Evolutionary conservation across 2,113 vertebrate species (phyloP).

Genomic region (Ptychochromis oligacanthus): DNA sequence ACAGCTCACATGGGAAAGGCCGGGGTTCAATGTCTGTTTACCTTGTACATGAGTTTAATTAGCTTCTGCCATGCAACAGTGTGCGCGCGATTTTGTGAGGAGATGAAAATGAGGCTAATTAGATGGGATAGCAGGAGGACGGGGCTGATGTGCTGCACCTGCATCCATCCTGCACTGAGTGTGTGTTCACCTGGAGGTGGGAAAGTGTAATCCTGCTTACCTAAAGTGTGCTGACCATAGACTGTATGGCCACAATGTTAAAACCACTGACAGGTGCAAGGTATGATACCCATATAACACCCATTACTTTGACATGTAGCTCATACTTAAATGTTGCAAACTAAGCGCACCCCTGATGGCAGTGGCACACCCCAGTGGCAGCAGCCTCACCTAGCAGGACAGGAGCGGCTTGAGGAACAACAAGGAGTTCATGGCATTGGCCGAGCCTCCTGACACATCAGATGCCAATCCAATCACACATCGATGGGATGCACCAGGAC

Average conservation of each 20-base stretch:
- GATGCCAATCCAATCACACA: background rate
- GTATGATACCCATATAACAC: background rate
- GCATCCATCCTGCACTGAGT: background rate
- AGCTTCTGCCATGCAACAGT: conserved; percentile 22
- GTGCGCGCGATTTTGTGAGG: background rate
- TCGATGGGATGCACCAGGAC: background rate
- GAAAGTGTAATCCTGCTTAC: background rate
- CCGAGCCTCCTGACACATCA: background rate
- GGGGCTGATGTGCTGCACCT: conserved; percentile 29
- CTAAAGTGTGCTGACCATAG: background rate
- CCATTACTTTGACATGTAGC: background rate
- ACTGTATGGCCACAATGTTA: background rate
- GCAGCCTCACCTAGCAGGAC: background rate
- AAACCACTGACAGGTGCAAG: background rate
- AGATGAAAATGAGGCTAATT: conserved; percentile 27
- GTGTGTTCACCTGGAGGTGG: background rate
- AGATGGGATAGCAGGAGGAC: conserved; percentile 21
- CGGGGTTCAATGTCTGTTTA: conserved; percentile 42
- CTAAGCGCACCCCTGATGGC: too few species aligned
- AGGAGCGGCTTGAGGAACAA: background rate
- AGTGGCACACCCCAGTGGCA: background rate
- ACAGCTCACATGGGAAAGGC: background rate
- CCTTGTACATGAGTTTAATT: conserved; percentile 63
- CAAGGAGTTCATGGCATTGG: background rate
- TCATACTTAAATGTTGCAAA: background rate